These are phyloP conservation scores for Natator depressus DNA, from an alignment of 2,113 vertebrate species.

Conservation along the genomic window DNA sequence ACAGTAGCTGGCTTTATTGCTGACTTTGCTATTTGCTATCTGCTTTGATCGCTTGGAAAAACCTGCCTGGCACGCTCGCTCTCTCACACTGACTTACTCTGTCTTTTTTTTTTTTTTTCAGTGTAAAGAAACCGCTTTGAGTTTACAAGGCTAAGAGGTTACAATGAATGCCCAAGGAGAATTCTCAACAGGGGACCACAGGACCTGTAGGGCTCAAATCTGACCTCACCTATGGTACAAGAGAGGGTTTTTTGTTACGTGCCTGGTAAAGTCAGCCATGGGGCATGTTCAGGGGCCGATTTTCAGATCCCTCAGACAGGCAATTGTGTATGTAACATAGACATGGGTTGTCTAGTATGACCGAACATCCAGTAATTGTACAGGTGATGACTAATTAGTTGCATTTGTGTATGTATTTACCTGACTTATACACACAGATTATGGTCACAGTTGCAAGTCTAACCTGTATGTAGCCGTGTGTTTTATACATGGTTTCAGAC, in stretches of 20 bases:
- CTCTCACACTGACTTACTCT: too few relatives aligned
- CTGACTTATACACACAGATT: fast-evolving
- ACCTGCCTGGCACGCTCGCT: not conserved
- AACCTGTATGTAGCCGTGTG: fast-evolving
- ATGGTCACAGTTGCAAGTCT: not conserved
- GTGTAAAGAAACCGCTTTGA: not conserved
- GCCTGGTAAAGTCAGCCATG: not conserved
- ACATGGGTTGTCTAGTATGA: fast-evolving
- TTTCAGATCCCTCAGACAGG: not conserved
- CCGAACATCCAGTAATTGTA: fast-evolving
- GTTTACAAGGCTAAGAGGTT: fast-evolving
- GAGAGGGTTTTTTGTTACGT: not conserved
- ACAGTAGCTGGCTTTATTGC: fast-evolving
- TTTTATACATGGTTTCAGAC: fast-evolving
- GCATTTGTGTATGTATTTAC: fast-evolving
- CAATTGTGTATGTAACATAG: fast-evolving
- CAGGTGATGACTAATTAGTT: not conserved
- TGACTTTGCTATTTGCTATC: not conserved
- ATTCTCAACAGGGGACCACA: fast-evolving
- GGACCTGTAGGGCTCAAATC: not conserved
- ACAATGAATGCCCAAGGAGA: fast-evolving
- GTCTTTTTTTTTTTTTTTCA: not conserved
- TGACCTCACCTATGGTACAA: fast-evolving
- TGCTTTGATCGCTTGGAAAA: not conserved
- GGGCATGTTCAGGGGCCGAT: fast-evolving